These are phyloP conservation scores for Craseonycteris thonglongyai DNA, from an alignment of 2,113 vertebrate genomes.

Conservation along the genomic window DNA sequence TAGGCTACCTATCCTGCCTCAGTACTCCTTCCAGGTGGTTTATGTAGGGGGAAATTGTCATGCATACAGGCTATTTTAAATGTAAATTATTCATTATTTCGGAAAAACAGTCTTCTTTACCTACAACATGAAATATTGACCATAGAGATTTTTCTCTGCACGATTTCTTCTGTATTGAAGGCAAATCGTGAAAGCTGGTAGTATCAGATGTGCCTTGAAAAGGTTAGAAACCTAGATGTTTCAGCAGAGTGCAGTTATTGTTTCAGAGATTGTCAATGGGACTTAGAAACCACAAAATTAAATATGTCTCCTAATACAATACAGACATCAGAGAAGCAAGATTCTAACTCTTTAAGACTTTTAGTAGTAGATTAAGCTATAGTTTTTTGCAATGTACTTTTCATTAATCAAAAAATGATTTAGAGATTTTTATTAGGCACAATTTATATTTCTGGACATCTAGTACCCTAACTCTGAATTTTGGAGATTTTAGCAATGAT, in stretches of 20 bases:
- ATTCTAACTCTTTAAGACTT: neutral
- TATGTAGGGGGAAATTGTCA: neutral
- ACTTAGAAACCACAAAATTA: neutral
- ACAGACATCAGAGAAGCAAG: neutral
- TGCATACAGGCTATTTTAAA: neutral
- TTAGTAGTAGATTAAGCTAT: neutral
- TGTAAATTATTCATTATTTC: neutral
- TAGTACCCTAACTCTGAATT: neutral
- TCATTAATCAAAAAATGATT: neutral
- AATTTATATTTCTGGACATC: neutral
- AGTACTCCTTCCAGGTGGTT: neutral
- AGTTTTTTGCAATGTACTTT: neutral
- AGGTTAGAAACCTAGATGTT: neutral
- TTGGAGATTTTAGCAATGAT: neutral
- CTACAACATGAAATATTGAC: neutral
- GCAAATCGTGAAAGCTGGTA: neutral
- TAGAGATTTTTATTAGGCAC: neutral
- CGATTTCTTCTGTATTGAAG: neutral
- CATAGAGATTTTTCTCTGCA: neutral
- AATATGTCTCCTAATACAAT: neutral
- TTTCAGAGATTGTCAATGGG: neutral
- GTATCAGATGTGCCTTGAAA: neutral
- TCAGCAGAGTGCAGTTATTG: neutral
- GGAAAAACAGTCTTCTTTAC: neutral
- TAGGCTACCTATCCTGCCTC: no score